A percentile compares a stretch with the other conserved stretches of the same genome.
Evolutionary conservation across 2,113 vertebrate species (phyloP).

Genomic region (Tachuris rubrigastra): DNA sequence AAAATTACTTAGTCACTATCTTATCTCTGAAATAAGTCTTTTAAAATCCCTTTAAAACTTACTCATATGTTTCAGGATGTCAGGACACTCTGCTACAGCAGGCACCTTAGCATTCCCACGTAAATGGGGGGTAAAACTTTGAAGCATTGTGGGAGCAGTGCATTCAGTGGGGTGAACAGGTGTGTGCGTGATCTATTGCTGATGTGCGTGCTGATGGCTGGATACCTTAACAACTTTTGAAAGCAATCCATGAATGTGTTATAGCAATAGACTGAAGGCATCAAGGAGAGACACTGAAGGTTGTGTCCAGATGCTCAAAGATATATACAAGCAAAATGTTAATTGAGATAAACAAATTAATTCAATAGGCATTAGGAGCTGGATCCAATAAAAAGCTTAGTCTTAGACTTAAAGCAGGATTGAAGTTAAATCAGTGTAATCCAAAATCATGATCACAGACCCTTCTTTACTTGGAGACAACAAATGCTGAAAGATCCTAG

Average conservation of each 20-base stretch:
- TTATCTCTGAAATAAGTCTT: not conserved
- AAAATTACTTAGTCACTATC: not conserved
- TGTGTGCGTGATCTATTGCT: not conserved
- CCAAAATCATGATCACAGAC: not conserved
- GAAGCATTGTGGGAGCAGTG: not conserved
- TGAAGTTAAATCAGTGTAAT: not conserved
- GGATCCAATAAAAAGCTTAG: constrained; percentile 18
- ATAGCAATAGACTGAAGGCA: not conserved
- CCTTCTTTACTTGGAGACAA: not conserved
- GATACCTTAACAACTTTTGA: not conserved
- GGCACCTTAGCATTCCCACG: not conserved
- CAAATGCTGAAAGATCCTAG: not conserved
- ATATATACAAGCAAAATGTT: not conserved
- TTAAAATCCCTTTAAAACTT: not conserved
- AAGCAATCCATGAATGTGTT: not conserved
- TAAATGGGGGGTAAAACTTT: not conserved
- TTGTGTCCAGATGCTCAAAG: not conserved
- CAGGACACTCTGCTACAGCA: not conserved
- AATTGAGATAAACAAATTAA: not conserved
- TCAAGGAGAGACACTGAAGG: not conserved
- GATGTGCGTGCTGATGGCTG: not conserved
- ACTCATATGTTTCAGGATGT: not conserved
- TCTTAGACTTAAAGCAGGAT: not conserved
- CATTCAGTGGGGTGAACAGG: not conserved
- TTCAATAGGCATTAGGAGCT: not conserved